Conservation (phyloP, 1,140 invertebrate genomes). For the Plectrocnemia conspersa region DNA sequence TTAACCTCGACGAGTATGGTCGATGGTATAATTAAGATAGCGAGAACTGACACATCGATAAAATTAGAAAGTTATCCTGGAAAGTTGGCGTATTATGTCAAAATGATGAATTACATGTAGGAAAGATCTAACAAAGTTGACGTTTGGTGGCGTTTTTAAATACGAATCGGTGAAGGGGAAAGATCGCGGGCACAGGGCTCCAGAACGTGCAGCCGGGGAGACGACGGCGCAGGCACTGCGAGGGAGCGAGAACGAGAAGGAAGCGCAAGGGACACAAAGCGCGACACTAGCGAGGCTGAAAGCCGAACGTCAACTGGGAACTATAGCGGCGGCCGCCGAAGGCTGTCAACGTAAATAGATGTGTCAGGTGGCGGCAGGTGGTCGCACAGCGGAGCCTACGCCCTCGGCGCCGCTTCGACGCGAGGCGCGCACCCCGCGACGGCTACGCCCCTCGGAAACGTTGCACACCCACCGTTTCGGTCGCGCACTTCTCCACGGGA, state of each 20-base stretch:
- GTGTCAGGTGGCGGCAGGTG: not conserved
- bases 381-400: not conserved
- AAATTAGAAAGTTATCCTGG: not conserved
- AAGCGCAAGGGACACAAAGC: too few relatives aligned
- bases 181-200: not conserved
- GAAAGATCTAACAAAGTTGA: not conserved
- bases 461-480: not conserved
- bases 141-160: not conserved
- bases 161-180: not conserved
- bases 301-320: too few relatives aligned
- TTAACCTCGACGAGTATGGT: too few relatives aligned
- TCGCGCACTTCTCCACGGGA: not conserved
- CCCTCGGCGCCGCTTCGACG: not conserved
- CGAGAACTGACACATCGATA: not conserved
- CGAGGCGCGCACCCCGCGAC: not conserved
- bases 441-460: too few relatives aligned
- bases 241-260: too few relatives aligned
- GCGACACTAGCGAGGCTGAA: too few relatives aligned
- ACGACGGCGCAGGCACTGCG: not conserved
- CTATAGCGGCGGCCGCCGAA: too few relatives aligned
- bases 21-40: too few relatives aligned
- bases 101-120: not conserved
- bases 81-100: conserved; percentile 1
- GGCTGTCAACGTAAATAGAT: too few relatives aligned
- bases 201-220: not conserved